Evolutionary conservation across 2,797 vertebrate species (phyloP).

Genomic region (Gephyroberyx darwinii): DNA sequence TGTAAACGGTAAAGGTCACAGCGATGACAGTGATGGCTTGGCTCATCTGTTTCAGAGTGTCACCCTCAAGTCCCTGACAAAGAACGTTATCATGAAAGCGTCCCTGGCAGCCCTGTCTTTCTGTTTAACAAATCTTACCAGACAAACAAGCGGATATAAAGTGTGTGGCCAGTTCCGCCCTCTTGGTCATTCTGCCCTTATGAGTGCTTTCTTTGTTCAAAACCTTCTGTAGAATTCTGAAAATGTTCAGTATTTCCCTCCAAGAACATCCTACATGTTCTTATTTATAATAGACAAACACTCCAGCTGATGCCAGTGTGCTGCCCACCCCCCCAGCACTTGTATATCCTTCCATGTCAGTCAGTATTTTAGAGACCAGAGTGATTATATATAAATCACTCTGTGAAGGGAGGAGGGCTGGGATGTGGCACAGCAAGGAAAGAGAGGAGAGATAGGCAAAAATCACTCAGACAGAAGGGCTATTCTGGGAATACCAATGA

Average conservation of each 20-base stretch:
- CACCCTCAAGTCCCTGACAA: too few species aligned
- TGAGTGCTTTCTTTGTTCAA: conserved; percentile 14
- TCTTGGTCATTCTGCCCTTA: neutral
- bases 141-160: neutral
- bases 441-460: conserved; percentile 15
- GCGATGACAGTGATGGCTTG: neutral
- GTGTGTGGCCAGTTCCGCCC: neutral
- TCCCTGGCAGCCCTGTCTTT: neutral
- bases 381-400: neutral
- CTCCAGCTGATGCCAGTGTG: neutral
- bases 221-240: neutral
- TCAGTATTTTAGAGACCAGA: conserved; percentile 3
- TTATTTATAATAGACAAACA: neutral
- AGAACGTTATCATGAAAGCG: neutral
- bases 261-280: neutral
- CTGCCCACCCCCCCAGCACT: neutral
- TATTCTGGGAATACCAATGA: conserved; percentile 55
- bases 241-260: conserved; percentile 1
- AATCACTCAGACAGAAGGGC: conserved; percentile 23
- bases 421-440: neutral
- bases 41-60: neutral
- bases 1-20: neutral
- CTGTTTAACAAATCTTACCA: neutral
- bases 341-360: neutral
- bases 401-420: neutral